These are phyloP conservation scores for Perca schrenkii DNA, from an alignment of 2,113 vertebrate genomes.

Conservation along the genomic window DNA sequence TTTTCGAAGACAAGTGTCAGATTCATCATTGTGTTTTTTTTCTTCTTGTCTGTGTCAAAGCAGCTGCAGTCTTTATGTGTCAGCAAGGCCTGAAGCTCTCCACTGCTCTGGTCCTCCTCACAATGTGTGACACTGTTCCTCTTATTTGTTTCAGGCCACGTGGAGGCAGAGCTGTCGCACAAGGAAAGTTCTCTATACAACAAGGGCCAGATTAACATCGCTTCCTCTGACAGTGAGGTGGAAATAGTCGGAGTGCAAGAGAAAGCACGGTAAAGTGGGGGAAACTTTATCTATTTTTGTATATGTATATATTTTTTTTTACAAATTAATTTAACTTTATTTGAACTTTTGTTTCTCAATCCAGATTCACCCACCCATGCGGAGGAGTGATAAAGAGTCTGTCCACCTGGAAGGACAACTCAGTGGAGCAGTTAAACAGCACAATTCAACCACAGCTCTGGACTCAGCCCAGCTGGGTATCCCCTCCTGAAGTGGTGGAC, in stretches of 20 bases:
- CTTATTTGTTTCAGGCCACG: constrained; percentile 84
- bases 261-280: constrained; percentile 88
- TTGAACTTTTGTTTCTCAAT: constrained; percentile 23
- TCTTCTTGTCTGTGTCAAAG: constrained; percentile 58
- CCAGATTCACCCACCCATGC: constrained; percentile 91
- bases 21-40: constrained; percentile 47
- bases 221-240: constrained; percentile 96
- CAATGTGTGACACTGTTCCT: constrained; percentile 57
- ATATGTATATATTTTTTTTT: neutral
- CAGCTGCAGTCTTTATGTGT: constrained; percentile 63
- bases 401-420: constrained; percentile 91
- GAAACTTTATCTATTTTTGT: neutral
- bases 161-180: constrained; percentile 87
- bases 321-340: neutral
- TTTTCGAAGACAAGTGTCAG: constrained; percentile 38
- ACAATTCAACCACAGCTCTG: constrained; percentile 88
- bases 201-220: constrained; percentile 91
- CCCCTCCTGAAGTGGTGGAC: constrained; percentile 95
- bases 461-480: constrained; percentile 94
- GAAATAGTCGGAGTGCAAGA: constrained; percentile 98
- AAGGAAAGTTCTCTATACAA: constrained; percentile 86
- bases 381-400: constrained; percentile 97
- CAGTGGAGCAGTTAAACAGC: constrained; percentile 84
- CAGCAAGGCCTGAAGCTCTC: constrained; percentile 59
- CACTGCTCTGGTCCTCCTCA: constrained; percentile 27